Evolutionary conservation across 2,888 invertebrate species (phyloP), one percentile per base, ranked within the genome.

Genomic region (Mesorhabditis sp.): DNA sequence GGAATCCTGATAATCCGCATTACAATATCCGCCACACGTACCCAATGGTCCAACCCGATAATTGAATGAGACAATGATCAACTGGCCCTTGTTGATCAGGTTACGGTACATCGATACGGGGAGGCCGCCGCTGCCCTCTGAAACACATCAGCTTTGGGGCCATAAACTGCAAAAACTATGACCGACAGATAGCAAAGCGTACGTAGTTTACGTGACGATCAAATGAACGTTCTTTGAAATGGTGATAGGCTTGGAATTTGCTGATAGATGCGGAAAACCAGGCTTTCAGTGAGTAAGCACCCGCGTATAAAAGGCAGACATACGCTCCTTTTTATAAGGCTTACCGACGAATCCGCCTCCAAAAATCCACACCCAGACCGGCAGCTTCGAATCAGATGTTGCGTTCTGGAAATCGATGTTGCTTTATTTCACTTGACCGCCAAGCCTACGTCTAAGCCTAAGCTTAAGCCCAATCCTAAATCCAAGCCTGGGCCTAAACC

Each of bases 31-130:
- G 4, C 5, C 43, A 42, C 61, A 6, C n/a, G 58, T 41, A 73
- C 74, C 76, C 64, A 75, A 75, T n/a, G 76, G 74, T 67, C 76
- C 76, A 10, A 76, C 43, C 63, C 76, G 65, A n/a, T 76, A 76
- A 62, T 76, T 76, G 50, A 75, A 64, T 2, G 73, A 70, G 0
- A 76, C 75, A 69, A 76, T 6, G 3, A 76, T 66, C 41, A 76
- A 68, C 0, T 65, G 68, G 43, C 76, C 76, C 15, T 70, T 69
- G 65, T 76, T 71, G 5, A 76, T 71, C 4, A 76, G 43, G 67
- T 73, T 71, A 10, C 71, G 71, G 64, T 72, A 76, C 7, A 77
- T 70, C 50, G 72, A 75, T 2, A 68, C 73, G 4, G 73, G 73
- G 72, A 73, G 67, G 28, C 74, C 58, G 3, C 77, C 77, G 44